Base-by-base conservation (phyloP, 2,888 invertebrate genomes). In the Orthonevra nobilis region DNA sequence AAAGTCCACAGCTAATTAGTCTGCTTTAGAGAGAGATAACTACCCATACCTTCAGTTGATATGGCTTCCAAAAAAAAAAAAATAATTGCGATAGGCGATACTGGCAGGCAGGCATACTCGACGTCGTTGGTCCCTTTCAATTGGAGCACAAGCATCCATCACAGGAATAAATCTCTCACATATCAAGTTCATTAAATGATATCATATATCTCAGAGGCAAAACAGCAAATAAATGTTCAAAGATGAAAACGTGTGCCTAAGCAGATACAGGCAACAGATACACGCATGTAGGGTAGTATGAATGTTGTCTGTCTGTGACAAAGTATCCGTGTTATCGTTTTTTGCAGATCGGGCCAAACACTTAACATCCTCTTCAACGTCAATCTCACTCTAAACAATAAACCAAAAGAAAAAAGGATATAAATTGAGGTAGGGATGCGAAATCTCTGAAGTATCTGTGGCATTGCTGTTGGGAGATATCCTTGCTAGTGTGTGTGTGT, bases 281-380 rank as follows among this genome's bases (percentile, higher is more conserved):
- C 30, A 40, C 4, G 6, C 15, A 19, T 10, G 14, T 1, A 40
- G 5, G 40, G 4, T 10, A 4, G 10, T 32, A 2, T 32, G 5
- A 10, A 48, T 15, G 20, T 10, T 66, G 64, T 19, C 79, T 79
- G 79, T 5, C 23, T 68, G 79, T 79, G 79, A 73, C 66, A 79
- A 79, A 79, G 73, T 79, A 73, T 79, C 66, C 61, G 50, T 72
- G 73, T 79, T 79, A 79, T 79, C 79, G n/a, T n/a, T 56, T 36
- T 30, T 68, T 30, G 61, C 79, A 68, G 68, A 79, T 79, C 79
- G 60, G 66, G 66, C 73, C 44, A 79, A n/a, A 73, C 73, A 79
- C 79, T 79, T 79, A 79, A 79, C 73, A 79, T 73, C 68, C 79
- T 73, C 79, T 61, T 79, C 54, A 73, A 73, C 44, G 73, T 79